These are phyloP conservation scores for Polypedilum vanderplanki DNA, from an alignment of 1,140 invertebrate species.

Conservation along the genomic window DNA sequence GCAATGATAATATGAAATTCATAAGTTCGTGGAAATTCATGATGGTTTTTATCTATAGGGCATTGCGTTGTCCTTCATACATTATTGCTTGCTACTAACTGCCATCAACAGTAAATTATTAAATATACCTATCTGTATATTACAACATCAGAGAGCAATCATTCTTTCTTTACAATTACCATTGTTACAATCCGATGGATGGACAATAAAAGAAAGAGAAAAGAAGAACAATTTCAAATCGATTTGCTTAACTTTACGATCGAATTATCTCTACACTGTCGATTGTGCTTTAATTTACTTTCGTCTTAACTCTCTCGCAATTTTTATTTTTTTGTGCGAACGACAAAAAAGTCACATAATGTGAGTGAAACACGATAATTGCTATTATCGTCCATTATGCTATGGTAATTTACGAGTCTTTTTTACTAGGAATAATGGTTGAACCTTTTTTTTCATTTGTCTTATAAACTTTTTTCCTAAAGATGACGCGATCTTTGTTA, in stretches of 20 bases:
- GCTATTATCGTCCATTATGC: slow-evolving; percentile 11
- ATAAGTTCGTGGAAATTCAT: slow-evolving; percentile 9
- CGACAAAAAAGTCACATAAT: background rate
- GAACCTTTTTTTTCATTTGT: background rate
- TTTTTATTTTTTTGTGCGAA: background rate
- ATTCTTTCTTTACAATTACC: background rate
- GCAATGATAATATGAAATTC: slow-evolving; percentile 6
- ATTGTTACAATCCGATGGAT: background rate
- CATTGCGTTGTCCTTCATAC: background rate
- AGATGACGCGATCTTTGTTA: background rate
- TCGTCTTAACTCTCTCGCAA: background rate
- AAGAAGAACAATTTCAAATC: background rate
- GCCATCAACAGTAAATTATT: background rate
- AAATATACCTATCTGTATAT: background rate
- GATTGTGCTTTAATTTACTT: background rate
- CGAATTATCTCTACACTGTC: background rate
- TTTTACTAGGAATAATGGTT: background rate
- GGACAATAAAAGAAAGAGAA: background rate
- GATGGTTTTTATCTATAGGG: background rate
- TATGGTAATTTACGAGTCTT: background rate
- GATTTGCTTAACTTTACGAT: background rate
- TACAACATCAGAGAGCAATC: background rate
- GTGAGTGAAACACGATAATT: slow-evolving; percentile 11
- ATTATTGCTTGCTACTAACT: background rate
- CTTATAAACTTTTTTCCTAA: background rate